These are phyloP conservation scores for Sinonovacula constricta DNA, from an alignment of 1,140 invertebrate species.

Conservation along the genomic window DNA sequence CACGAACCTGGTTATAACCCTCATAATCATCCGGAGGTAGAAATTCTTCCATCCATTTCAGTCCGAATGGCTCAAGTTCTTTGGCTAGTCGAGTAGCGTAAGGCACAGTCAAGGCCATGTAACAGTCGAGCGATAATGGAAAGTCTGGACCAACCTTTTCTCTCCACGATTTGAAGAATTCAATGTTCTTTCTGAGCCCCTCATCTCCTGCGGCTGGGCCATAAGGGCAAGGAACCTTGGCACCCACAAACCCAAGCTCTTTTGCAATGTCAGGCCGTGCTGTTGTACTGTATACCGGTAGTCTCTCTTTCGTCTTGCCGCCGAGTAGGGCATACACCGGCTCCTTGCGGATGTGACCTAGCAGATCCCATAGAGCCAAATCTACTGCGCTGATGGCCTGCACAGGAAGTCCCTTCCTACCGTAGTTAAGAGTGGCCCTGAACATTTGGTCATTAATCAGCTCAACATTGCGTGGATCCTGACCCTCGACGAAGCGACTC, in stretches of 20 bases:
- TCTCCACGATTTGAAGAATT: constrained; percentile 69
- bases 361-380: constrained; percentile 73
- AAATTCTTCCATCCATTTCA: constrained; percentile 76
- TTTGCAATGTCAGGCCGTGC: constrained; percentile 71
- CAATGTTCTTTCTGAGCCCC: constrained; percentile 71
- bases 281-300: constrained; percentile 73
- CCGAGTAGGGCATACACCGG: constrained; percentile 72
- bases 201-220: constrained; percentile 71
- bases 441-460: constrained; percentile 76
- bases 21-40: constrained; percentile 72
- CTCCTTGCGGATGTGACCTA: constrained; percentile 70
- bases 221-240: constrained; percentile 72
- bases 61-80: constrained; percentile 65
- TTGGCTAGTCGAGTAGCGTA: constrained; percentile 70
- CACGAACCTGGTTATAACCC: constrained; percentile 69
- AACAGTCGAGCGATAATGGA: constrained; percentile 72
- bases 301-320: constrained; percentile 72
- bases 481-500: constrained; percentile 74
- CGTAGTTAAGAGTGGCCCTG: constrained; percentile 72
- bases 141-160: constrained; percentile 72
- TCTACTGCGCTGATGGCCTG: constrained; percentile 74
- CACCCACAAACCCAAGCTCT: constrained; percentile 71
- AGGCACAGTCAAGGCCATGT: constrained; percentile 71
- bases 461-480: constrained; percentile 74
- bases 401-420: constrained; percentile 71